Conservation (phyloP, 2,113 vertebrate genomes). For the Oceanites oceanicus region DNA sequence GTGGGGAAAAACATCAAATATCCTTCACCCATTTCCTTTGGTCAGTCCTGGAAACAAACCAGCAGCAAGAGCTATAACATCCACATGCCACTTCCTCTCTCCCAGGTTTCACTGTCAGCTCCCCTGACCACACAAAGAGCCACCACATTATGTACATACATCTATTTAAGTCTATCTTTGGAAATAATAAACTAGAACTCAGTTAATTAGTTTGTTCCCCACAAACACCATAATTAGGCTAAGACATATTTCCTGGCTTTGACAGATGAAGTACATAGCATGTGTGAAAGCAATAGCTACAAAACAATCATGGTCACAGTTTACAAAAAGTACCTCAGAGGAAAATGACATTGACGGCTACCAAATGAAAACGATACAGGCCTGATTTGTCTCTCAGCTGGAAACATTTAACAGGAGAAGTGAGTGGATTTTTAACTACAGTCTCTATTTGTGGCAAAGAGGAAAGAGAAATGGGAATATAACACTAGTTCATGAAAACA, state of each 20-base stretch:
- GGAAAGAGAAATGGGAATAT: not conserved
- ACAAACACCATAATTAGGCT: slow-evolving; percentile 37
- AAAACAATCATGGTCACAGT: not conserved
- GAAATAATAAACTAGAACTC: not conserved
- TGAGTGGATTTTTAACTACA: not conserved
- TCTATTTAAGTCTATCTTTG: slow-evolving; percentile 31
- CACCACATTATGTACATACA: not conserved
- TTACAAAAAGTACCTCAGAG: not conserved
- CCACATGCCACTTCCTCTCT: slow-evolving; percentile 1
- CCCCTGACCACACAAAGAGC: not conserved
- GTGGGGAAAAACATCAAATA: not conserved
- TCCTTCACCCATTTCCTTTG: not conserved
- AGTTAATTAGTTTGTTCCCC: slow-evolving; percentile 24
- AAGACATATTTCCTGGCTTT: slow-evolving; percentile 12
- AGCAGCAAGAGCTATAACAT: not conserved
- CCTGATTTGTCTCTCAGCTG: slow-evolving; percentile 19
- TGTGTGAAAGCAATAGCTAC: not conserved
- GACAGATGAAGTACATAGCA: not conserved
- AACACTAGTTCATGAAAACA: not conserved
- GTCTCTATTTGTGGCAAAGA: not conserved
- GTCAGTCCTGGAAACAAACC: not conserved
- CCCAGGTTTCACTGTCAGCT: not conserved
- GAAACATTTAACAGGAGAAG: not conserved
- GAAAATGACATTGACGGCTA: not conserved
- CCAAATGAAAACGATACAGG: not conserved